These are phyloP conservation scores for Drosophila colorata DNA, from an alignment of 2,888 invertebrate species.

Conservation along the genomic window DNA sequence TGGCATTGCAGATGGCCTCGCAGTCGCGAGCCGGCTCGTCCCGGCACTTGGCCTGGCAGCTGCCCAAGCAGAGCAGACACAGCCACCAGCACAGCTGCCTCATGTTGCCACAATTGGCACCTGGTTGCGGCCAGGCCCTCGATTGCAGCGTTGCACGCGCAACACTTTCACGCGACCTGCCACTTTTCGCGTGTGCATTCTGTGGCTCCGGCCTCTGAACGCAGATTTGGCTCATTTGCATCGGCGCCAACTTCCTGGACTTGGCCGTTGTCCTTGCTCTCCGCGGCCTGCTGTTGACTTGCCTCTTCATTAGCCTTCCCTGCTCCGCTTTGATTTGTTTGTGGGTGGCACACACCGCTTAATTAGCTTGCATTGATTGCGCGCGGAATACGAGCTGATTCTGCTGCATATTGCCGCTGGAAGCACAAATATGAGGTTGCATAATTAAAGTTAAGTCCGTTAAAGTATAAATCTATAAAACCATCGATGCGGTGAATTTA, in stretches of 20 bases:
- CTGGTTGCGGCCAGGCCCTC: not conserved
- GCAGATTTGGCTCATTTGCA: constrained; percentile 42
- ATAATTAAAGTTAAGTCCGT: not conserved
- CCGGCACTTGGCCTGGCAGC: constrained; percentile 66
- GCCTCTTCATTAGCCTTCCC: constrained; percentile 2
- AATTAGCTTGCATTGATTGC: constrained; percentile 52
- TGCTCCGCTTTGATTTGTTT: constrained; percentile 10
- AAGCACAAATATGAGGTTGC: not conserved
- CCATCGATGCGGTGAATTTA: no score
- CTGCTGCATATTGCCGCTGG: constrained; percentile 31
- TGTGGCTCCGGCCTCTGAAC: constrained; percentile 1
- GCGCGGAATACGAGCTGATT: constrained; percentile 12
- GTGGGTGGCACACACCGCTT: constrained; percentile 7
- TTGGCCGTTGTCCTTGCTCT: no score
- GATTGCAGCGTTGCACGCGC: constrained; percentile 3
- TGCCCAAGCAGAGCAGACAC: constrained; percentile 36
- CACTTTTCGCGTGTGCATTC: constrained; percentile 10
- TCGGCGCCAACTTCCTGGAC: constrained; percentile 8
- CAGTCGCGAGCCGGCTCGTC: constrained; percentile 78
- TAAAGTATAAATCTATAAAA: no score
- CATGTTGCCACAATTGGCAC: constrained; percentile 23
- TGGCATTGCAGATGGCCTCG: constrained; percentile 77
- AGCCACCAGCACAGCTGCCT: constrained; percentile 26
- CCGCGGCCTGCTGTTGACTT: not conserved
- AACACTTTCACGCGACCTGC: constrained; percentile 30